Evolutionary conservation across 2,797 vertebrate genomes (phyloP), one percentile per base, ranked within the genome.

Genomic region (Galaxias olidus): DNA sequence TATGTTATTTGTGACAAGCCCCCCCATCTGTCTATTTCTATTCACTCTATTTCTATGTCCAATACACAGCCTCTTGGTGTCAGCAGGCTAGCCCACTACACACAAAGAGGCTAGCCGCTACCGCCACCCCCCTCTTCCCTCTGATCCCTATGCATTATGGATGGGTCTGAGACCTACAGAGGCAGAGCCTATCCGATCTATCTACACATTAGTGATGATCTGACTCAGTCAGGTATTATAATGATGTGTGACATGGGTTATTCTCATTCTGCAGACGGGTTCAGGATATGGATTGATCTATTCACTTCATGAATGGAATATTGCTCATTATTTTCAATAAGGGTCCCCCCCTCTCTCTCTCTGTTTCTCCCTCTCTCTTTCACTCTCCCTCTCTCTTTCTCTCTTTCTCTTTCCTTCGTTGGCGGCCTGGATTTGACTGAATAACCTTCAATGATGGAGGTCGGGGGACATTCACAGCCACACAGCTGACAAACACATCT

Each of bases 311-410:
- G 75, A 73, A 55, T 64, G 42, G 59, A 73, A 70, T 54, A 65
- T 65, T 19, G 76, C 79, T 86, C 82, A 82, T 86, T 83, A 82
- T 79, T 79, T 69, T 74, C 78, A 79, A 78, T 74, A 75, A 81
- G 75, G 46, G 52, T 18, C 70, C 73, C 63, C 65, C 6, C 6
- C 6, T 30, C 30, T 6, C 30, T 30, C 30, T 30, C 30, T 30
- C 30, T 30, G n/a, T n/a, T 6, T 30, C 30, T 30, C 30, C 6
- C 6, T 30, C 30, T 6, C 30, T 30, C 30, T 30, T 30, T 30
- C 30, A n/a, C 30, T 30, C 30, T 30, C 30, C 6, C 6, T 30
- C 30, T 6, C 30, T 30, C 30, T 30, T 30, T 30, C 30, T 30
- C 30, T 30, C 30, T 2, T 30, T 30, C 30, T 30, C 30, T 30